phyloP scores from a whole-genome alignment of 2,888 invertebrate species.

The Ommatoiulus sabulosus region DNA sequence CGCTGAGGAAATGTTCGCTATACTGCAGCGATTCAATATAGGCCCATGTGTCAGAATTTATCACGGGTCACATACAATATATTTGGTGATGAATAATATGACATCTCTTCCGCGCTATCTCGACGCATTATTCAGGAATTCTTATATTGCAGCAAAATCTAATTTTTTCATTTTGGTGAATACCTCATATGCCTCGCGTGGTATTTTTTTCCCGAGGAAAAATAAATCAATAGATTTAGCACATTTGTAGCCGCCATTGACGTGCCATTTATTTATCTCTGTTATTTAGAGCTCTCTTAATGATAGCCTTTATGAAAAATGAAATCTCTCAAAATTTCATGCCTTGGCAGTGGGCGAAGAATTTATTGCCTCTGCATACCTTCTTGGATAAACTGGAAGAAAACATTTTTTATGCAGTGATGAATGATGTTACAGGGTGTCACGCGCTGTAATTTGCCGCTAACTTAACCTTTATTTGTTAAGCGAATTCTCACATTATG shows the following conservation, averaged over 20 bases:
- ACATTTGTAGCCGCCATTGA: constrained; percentile 10
- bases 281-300: background rate
- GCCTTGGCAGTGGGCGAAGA: background rate
- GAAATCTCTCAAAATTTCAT: constrained; percentile 7
- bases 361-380: constrained; percentile 18
- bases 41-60: background rate
- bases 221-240: constrained; percentile 9
- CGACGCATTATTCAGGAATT: background rate
- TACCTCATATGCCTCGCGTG: background rate
- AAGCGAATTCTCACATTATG: no score
- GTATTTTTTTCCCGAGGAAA: background rate
- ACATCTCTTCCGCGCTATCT: background rate
- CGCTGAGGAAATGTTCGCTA: background rate
- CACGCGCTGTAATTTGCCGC: no score
- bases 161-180: background rate
- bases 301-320: constrained; percentile 3
- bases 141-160: background rate
- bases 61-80: background rate
- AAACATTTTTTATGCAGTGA: background rate
- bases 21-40: background rate
- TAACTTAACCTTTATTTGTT: no score
- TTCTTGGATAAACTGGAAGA: background rate
- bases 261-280: constrained; percentile 12
- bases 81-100: constrained; percentile 30
- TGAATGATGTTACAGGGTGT: background rate